Base-by-base conservation (phyloP, 2,113 vertebrate species). In the Carassius carassius region DNA sequence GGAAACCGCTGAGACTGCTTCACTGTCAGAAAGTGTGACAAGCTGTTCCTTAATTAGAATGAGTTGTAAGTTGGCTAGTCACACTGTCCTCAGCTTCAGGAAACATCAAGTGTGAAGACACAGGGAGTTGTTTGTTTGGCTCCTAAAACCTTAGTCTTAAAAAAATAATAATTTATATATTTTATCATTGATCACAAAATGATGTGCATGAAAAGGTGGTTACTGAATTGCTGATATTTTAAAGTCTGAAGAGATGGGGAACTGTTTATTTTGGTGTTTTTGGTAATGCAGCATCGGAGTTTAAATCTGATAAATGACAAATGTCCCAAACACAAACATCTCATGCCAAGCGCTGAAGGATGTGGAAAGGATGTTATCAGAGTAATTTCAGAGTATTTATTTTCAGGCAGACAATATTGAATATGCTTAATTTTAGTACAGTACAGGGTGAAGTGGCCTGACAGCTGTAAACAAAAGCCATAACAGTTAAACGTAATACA, bases 361-460 rank as follows among this genome's bases (percentile, higher is more conserved):
- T 25, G 5, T 81, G 51, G 25, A 17, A 78, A 56, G 21, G 32
- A 82, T n/a, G n/a, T n/a, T n/a, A n/a, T n/a, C n/a, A n/a, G n/a
- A n/a, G n/a, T n/a, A n/a, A n/a, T n/a, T n/a, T n/a, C n/a, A n/a
- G n/a, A n/a, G n/a, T n/a, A n/a, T n/a, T 88, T 88, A 88, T 88
- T 86, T 84, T 82, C 41, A 84, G 75, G 49, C 51, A 65, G n/a
- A 63, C 62, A 23, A 44, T 70, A 73, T 35, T 67, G 77, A 29
- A 49, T 72, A 32, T 78, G 17, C 47, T 25, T 79, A 49, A 49
- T 78, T 86, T 63, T 85, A 80, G 80, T 85, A 85, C 74, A 79
- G 41, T 58, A 81, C 63, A 69, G 49, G 56, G 41, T 85, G 37
- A 37, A 49, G 25, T 51, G 23, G 25, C 60, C 51, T 47, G 35